These are phyloP conservation scores for Digitonthophagus gazella DNA, from an alignment of 2,888 invertebrate genomes.

Conservation along the genomic window DNA sequence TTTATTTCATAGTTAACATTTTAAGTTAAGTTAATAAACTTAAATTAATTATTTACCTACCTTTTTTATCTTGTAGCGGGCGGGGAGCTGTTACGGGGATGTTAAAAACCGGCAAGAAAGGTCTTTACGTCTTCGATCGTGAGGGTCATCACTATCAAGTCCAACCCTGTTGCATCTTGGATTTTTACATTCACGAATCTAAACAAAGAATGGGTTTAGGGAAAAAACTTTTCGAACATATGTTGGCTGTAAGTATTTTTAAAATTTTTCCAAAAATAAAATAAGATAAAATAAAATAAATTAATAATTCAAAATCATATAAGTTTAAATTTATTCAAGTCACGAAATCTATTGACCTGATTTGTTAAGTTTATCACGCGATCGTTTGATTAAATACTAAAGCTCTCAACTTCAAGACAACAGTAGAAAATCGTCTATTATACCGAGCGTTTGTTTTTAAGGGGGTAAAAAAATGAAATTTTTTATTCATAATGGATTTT, in stretches of 20 bases:
- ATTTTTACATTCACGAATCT: conserved; percentile 87
- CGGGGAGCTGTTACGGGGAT: conserved; percentile 73
- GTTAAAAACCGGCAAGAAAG: conserved; percentile 87
- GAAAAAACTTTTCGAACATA: conserved; percentile 78
- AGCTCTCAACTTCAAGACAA: neutral
- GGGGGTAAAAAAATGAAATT: conserved; percentile 12
- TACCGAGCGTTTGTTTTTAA: too few species aligned
- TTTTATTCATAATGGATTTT: conserved; percentile 23
- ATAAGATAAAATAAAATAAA: neutral
- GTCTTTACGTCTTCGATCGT: conserved; percentile 80
- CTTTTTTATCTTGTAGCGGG: conserved; percentile 57
- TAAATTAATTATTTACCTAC: neutral
- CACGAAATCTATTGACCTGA: conserved; percentile 7
- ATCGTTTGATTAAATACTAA: neutral
- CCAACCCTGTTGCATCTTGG: conserved; percentile 83
- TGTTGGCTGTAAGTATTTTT: conserved; percentile 69
- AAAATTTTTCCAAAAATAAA: conserved; percentile 9
- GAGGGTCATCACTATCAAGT: conserved; percentile 71
- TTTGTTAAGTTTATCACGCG: conserved; percentile 5
- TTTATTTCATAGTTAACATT: too few species aligned
- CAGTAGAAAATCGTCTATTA: neutral
- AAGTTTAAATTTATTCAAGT: neutral
- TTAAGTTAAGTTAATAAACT: too few species aligned
- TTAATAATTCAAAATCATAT: neutral
- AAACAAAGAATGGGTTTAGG: conserved; percentile 86